Conservation (phyloP, 2,888 invertebrate species). For the Papilio demoleus region DNA sequence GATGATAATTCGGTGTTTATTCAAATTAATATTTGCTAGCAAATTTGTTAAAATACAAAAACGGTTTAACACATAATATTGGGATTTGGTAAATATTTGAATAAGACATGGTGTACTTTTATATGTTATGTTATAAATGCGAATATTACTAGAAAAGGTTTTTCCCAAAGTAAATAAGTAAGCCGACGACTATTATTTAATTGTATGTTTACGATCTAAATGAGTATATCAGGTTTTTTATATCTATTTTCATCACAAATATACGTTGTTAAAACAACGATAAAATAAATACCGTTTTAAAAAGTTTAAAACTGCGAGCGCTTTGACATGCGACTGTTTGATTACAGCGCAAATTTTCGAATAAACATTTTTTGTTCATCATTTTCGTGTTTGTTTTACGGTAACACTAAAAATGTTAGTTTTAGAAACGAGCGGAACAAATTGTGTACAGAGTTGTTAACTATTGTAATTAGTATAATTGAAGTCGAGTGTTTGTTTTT, state of each 20-base stretch:
- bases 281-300: conserved; percentile 31
- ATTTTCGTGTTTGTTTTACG: neutral
- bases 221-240: neutral
- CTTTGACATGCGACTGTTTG: conserved; percentile 28
- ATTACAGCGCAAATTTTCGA: conserved; percentile 19
- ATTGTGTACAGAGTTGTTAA: neutral
- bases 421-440: neutral
- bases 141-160: no score
- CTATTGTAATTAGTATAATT: neutral
- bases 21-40: neutral
- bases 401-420: conserved; percentile 12
- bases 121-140: no score
- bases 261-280: conserved; percentile 18
- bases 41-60: neutral
- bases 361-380: conserved; percentile 23
- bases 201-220: no score
- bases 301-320: conserved; percentile 29
- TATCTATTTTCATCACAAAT: conserved; percentile 19
- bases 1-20: neutral
- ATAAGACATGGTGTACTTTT: no score
- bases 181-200: no score
- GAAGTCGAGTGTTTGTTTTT: neutral
- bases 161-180: neutral
- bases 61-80: no score
- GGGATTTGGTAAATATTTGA: no score